A percentile compares a stretch with the other conserved stretches of the same genome.
Conservation (phyloP, 2,113 vertebrate species). For the Bagarius yarrelli region DNA sequence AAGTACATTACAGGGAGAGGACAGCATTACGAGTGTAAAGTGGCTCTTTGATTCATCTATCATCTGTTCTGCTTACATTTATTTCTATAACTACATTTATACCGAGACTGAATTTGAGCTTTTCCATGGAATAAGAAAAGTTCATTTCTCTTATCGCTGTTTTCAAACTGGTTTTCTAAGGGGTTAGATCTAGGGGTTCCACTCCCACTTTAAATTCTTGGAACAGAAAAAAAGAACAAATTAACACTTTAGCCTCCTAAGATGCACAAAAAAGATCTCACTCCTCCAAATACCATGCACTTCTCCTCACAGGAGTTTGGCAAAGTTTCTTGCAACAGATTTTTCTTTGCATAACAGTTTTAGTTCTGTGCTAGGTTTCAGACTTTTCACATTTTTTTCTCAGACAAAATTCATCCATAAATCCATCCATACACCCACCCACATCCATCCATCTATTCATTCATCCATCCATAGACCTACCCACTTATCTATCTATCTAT, state of each 20-base stretch:
- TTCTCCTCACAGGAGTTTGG: slow-evolving; percentile 13
- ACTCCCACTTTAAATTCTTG: slow-evolving; percentile 18
- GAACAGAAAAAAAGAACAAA: slow-evolving; percentile 29
- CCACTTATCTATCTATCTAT: too few species aligned
- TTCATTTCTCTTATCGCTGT: slow-evolving; percentile 2
- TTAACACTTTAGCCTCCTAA: slow-evolving; percentile 26
- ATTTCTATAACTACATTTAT: too few species aligned
- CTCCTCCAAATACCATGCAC: neutral
- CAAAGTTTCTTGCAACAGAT: neutral
- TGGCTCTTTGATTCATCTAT: slow-evolving; percentile 17
- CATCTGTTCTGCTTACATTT: too few species aligned
- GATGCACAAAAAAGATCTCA: neutral
- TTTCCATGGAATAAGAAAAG: neutral
- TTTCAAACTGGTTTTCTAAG: slow-evolving; percentile 29
- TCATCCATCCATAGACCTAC: too few species aligned
- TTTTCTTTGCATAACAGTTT: neutral
- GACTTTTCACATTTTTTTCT: neutral
- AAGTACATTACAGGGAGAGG: slow-evolving; percentile 9
- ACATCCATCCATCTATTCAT: too few species aligned
- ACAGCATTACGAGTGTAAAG: slow-evolving; percentile 24
- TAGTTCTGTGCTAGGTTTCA: neutral
- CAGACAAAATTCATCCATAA: neutral
- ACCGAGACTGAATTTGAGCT: slow-evolving; percentile 11
- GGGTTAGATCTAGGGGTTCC: slow-evolving; percentile 3
- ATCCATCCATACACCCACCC: too few species aligned